Evolutionary conservation across 2,797 vertebrate genomes (phyloP).

Genomic region (Anguilla pacifica): DNA sequence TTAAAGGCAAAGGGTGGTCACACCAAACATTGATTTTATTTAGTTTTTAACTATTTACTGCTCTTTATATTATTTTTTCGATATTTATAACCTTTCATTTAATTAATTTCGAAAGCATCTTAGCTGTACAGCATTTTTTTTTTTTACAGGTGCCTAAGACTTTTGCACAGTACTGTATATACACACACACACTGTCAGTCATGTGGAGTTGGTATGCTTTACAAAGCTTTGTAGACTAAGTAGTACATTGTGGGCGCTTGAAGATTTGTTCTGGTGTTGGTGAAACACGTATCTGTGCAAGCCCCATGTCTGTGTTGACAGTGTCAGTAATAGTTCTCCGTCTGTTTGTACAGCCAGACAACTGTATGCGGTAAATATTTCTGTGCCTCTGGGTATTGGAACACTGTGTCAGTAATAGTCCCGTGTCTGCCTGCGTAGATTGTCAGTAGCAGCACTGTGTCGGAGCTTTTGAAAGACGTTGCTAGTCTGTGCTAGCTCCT

Average conservation of each 20-base stretch:
- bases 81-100: too few relatives aligned
- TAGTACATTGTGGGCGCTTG: background rate
- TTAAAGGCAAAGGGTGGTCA: too few relatives aligned
- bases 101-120: too few relatives aligned
- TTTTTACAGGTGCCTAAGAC: too few relatives aligned
- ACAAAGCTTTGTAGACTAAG: background rate
- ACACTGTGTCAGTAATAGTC: constrained; percentile 48
- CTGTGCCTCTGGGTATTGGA: constrained; percentile 52
- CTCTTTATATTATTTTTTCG: too few relatives aligned
- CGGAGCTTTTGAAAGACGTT: background rate
- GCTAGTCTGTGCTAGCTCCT: constrained; percentile 46
- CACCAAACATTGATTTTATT: too few relatives aligned
- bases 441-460: constrained; percentile 47
- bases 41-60: too few relatives aligned
- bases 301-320: background rate
- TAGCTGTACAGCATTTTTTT: too few relatives aligned
- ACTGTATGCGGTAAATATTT: constrained; percentile 38
- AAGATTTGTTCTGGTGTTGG: background rate
- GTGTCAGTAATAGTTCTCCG: background rate
- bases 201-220: background rate
- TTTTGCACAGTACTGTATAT: too few relatives aligned
- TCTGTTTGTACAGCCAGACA: background rate
- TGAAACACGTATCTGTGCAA: background rate
- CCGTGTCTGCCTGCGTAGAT: background rate
- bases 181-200: background rate